phyloP scores from a whole-genome alignment of 2,888 invertebrate species.

The Pterobdella sp. region DNA sequence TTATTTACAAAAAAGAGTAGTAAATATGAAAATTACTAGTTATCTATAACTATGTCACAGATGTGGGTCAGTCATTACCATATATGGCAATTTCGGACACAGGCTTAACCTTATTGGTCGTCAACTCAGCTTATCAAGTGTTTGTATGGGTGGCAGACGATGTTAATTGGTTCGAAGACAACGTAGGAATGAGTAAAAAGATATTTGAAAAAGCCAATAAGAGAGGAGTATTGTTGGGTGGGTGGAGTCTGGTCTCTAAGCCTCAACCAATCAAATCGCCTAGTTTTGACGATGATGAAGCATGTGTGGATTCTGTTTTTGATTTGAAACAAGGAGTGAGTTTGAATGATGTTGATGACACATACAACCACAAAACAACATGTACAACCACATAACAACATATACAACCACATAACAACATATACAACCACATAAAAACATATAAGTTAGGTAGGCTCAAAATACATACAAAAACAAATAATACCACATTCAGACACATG shows the following conservation, averaged over 20 bases:
- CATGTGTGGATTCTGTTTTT: conserved; percentile 41
- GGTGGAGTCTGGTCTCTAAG: conserved; percentile 16
- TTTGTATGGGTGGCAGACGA: conserved; percentile 21
- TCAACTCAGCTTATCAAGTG: conserved; percentile 23
- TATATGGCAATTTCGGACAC: conserved; percentile 21
- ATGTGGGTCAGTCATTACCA: conserved; percentile 14
- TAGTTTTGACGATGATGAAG: conserved; percentile 38
- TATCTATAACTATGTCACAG: no score
- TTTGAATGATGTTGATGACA: neutral
- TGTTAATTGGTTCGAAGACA: neutral
- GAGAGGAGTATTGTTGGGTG: conserved; percentile 13
- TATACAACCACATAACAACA: neutral
- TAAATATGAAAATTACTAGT: no score
- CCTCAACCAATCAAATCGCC: conserved; percentile 37
- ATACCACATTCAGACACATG: neutral
- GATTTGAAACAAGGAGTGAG: conserved; percentile 38
- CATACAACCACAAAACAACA: neutral
- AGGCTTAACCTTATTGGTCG: conserved; percentile 20
- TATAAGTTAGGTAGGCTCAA: no score
- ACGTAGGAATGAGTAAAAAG: neutral
- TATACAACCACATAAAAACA: neutral
- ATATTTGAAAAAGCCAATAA: conserved; percentile 14
- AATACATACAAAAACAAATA: neutral
- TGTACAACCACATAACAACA: neutral
- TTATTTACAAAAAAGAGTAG: neutral